Conservation (phyloP, 2,888 invertebrate species). For the Andrena trimmerana region DNA sequence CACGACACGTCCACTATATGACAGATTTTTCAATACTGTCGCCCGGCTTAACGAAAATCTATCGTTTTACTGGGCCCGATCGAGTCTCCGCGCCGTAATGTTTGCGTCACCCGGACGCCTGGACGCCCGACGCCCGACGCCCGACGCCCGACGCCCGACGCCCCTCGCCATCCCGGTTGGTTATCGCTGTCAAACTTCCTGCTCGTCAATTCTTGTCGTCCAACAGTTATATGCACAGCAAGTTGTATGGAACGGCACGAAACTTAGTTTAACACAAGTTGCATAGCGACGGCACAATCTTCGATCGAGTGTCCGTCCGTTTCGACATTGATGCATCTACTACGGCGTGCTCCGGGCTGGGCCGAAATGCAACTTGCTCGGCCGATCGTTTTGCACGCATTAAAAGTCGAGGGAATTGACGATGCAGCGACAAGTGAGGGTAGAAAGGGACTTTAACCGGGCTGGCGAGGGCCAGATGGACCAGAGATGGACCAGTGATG, state of each 20-base stretch:
- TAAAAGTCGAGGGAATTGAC: not conserved
- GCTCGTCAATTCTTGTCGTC: slow-evolving; percentile 38
- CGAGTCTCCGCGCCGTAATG: not conserved
- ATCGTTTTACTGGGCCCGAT: not conserved
- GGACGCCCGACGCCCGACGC: not conserved
- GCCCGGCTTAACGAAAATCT: not conserved
- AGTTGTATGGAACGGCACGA: not conserved
- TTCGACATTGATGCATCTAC: slow-evolving; percentile 46
- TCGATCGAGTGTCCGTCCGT: slow-evolving; percentile 42
- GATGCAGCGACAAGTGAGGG: not conserved
- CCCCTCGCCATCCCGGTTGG: slow-evolving; percentile 27
- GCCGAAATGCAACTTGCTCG: not conserved
- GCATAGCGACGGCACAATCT: slow-evolving; percentile 17
- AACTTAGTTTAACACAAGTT: slow-evolving; percentile 33
- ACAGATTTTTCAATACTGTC: slow-evolving; percentile 1
- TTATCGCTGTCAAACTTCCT: slow-evolving; percentile 48
- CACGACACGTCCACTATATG: not conserved
- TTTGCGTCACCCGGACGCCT: not conserved
- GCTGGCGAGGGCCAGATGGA: not conserved
- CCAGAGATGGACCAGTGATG: not conserved
- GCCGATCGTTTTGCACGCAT: not conserved
- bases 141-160: not conserved
- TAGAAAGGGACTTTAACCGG: slow-evolving; percentile 5
- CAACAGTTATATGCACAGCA: slow-evolving; percentile 11
- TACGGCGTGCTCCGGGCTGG: not conserved